phyloP scores from a whole-genome alignment of 1,140 invertebrate genomes.

The Drosophila novamexicana region DNA sequence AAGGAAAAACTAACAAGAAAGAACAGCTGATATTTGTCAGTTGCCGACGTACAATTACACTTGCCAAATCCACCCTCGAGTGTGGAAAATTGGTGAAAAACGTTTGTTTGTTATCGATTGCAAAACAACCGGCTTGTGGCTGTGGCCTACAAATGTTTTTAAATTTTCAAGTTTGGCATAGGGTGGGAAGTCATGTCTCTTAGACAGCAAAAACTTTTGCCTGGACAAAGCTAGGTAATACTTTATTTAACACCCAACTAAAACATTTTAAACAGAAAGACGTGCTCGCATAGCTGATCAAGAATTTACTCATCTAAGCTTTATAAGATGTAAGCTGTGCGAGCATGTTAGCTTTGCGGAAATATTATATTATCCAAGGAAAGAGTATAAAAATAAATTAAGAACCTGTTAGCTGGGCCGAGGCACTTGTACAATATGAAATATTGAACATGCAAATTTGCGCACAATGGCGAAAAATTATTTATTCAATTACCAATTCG shows the following conservation, averaged over 20 bases:
- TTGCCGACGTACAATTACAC: background rate
- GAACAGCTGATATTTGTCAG: background rate
- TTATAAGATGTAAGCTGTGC: background rate
- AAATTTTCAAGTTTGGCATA: too few species aligned
- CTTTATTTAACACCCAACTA: too few species aligned
- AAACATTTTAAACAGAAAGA: too few species aligned
- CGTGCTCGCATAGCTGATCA: too few species aligned
- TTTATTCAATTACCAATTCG: constrained; percentile 17
- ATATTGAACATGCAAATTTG: constrained; percentile 22
- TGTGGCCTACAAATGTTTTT: too few species aligned
- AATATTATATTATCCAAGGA: background rate
- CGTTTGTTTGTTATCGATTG: too few species aligned
- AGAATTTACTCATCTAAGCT: background rate
- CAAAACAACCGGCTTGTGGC: too few species aligned
- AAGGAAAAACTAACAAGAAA: background rate
- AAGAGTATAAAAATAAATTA: constrained; percentile 7
- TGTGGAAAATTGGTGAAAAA: too few species aligned
- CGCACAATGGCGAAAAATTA: constrained; percentile 27
- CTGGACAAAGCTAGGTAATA: too few species aligned
- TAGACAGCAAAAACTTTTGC: too few species aligned
- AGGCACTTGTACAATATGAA: constrained; percentile 15
- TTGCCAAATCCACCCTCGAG: too few species aligned
- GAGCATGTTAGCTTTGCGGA: background rate
- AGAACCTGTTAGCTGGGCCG: constrained; percentile 11
- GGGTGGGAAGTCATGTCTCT: too few species aligned